Conservation (phyloP, 2,888 invertebrate species). For the Petrolisthes manimaculis region DNA sequence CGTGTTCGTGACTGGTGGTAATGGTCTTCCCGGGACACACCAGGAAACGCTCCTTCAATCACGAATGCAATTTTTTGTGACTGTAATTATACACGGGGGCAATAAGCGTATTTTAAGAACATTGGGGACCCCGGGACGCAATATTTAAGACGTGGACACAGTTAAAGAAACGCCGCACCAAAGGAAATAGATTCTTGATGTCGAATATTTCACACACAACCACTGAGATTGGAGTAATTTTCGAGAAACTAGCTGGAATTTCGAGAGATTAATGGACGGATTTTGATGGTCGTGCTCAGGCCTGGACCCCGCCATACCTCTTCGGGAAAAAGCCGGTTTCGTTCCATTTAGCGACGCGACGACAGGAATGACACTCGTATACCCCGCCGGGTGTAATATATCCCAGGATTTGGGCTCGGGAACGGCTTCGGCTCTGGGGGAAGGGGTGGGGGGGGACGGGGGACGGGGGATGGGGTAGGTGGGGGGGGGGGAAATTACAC, state of each 20-base stretch:
- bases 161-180: neutral
- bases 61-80: conserved; percentile 48
- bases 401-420: neutral
- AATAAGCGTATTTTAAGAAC: conserved; percentile 46
- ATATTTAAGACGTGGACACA: neutral
- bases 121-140: conserved; percentile 9
- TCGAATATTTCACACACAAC: conserved; percentile 12
- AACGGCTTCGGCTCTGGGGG: neutral
- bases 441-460: too few species aligned
- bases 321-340: neutral
- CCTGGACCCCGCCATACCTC: neutral
- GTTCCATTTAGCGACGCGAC: conserved; percentile 9
- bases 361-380: conserved; percentile 4
- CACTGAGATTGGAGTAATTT: conserved; percentile 11
- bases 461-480: too few species aligned
- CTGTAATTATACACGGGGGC: conserved; percentile 44
- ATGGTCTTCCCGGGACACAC: conserved; percentile 20
- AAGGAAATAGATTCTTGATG: conserved; percentile 28
- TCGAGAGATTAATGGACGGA: conserved; percentile 8
- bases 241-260: conserved; percentile 10
- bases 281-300: conserved; percentile 16
- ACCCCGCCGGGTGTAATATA: too few species aligned
- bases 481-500: neutral
- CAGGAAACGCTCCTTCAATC: conserved; percentile 43
- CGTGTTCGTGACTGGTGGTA: conserved; percentile 30